These are phyloP conservation scores for Drosophila yooni DNA, from an alignment of 2,888 invertebrate species.

Conservation along the genomic window DNA sequence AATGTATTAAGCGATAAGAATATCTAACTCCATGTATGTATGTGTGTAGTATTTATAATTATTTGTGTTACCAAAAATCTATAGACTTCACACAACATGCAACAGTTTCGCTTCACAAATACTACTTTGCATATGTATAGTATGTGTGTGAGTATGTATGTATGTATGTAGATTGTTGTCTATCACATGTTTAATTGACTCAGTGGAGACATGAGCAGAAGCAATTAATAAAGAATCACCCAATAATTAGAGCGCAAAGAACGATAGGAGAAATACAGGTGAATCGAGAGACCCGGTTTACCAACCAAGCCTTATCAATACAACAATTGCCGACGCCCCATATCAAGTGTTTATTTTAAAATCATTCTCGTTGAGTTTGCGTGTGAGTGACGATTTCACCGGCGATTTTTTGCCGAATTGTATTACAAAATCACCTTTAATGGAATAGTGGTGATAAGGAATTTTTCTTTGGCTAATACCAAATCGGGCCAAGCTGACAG, in stretches of 20 bases:
- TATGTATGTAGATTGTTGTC: slow-evolving; percentile 31
- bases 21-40: background rate
- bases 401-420: slow-evolving; percentile 64
- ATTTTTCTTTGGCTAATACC: slow-evolving; percentile 56
- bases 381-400: slow-evolving; percentile 40
- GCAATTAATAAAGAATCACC: slow-evolving; percentile 71
- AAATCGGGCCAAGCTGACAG: slow-evolving; percentile 55
- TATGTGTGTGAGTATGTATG: background rate
- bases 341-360: slow-evolving; percentile 63
- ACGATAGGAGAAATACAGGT: slow-evolving; percentile 33
- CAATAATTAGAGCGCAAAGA: slow-evolving; percentile 62
- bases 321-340: slow-evolving; percentile 58
- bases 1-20: background rate
- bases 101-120: background rate
- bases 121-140: background rate
- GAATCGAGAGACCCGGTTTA: slow-evolving; percentile 22
- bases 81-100: background rate
- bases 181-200: slow-evolving; percentile 64
- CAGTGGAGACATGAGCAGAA: slow-evolving; percentile 41
- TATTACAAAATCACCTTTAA: slow-evolving; percentile 73
- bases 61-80: background rate
- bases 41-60: background rate
- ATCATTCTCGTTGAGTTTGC: slow-evolving; percentile 24
- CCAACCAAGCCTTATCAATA: slow-evolving; percentile 64
- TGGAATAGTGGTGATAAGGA: slow-evolving; percentile 66